These are phyloP conservation scores for Daphoenositta chrysoptera DNA, from an alignment of 2,113 vertebrate genomes.

Conservation along the genomic window DNA sequence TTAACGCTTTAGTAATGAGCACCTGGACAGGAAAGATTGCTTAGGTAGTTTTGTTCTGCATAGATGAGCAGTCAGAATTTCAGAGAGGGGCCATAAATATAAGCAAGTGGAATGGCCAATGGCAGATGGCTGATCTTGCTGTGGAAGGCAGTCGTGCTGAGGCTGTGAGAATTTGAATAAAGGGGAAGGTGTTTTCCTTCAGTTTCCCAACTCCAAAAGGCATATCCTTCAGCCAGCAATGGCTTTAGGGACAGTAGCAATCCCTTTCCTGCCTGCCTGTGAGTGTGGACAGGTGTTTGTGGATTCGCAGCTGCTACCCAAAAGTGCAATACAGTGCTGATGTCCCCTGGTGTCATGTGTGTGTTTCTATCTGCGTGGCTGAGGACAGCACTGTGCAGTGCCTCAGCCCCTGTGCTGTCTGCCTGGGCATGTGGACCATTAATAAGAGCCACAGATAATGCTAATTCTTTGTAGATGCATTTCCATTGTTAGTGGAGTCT, in stretches of 20 bases:
- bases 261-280: background rate
- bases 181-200: background rate
- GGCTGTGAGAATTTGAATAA: background rate
- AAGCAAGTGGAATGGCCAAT: background rate
- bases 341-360: background rate
- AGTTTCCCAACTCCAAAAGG: background rate
- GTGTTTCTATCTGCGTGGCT: background rate
- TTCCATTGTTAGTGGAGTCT: background rate
- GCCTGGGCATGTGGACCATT: background rate
- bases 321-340: background rate
- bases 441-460: background rate
- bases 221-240: background rate
- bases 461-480: background rate
- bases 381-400: background rate
- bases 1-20: background rate
- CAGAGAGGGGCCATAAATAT: slow-evolving; percentile 42
- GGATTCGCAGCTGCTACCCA: background rate
- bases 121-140: background rate
- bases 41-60: slow-evolving; percentile 34
- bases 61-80: slow-evolving; percentile 28
- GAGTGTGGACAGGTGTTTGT: background rate
- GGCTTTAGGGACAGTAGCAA: background rate
- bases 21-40: slow-evolving; percentile 1
- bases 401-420: background rate
- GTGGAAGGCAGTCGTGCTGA: background rate